Base-by-base conservation (phyloP, 2,888 invertebrate species). In the Cerastis rubricosa region DNA sequence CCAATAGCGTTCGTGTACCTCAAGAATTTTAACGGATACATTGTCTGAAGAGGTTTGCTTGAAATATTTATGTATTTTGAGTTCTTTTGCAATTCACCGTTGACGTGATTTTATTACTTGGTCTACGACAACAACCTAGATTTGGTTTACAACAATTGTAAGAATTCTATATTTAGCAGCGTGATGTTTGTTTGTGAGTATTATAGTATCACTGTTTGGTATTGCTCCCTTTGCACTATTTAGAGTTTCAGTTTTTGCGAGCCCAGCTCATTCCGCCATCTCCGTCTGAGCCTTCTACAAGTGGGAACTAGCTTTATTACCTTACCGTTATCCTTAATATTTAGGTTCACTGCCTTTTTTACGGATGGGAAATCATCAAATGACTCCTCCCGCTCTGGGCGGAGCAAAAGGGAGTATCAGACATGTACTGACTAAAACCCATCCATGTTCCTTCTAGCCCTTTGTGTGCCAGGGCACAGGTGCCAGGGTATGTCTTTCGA, bases 1-100 rank as follows among this genome's bases (percentile, higher is more conserved):
- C 76, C 66, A 75, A 79, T 69, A 61, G 71, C 40, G 74, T 45
- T 47, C 63, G 17, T 63, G 14, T 35, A 73, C 61, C 72, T 63
- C 63, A 35, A 72, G 63, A 83, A 75, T 83, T 63, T 70, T 45
- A 78, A 72, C 64, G 14, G 57, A 68, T 68, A 54, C 72, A 82
- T 82, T 78, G 73, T 78, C 17, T 63, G 54, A 43, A 70, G 64
- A 78, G 22, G 49, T 65, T 71, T 57, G 51, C 59, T 81, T 59
- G 29, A 63, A 73, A 81, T 77, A 75, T 35, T 35, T 3, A 35
- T 66, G 29, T 68, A 80, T 71, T 79, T 76, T 59, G 57, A 63
- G 63, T 59, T 65, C 35, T 78, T 61, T 40, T 71, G 59, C 14
- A 40, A 64, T 43, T 57, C 35, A 51, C 54, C 40, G 69, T 71